Base-by-base conservation (phyloP, 2,113 vertebrate species). In the Psammodynastes pulverulentus region DNA sequence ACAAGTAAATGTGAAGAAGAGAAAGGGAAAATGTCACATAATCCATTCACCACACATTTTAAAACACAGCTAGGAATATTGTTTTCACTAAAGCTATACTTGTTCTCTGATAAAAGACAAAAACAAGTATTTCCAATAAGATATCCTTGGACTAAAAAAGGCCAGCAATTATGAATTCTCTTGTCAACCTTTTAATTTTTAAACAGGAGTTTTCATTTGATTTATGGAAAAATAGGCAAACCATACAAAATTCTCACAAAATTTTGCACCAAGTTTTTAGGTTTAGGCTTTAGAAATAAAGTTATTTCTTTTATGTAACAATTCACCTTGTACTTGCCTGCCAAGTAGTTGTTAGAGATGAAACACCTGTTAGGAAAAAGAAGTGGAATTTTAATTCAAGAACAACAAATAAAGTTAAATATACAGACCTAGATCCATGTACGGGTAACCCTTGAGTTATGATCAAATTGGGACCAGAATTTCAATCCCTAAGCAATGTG, bases 71-170 rank as follows among this genome's bases (percentile, higher is more conserved):
- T 29, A 0, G 0, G n/a, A 92, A 94, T 91, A 93, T 3, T 8
- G 0, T 2, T 12, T 91, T 93, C 94, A 90, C 24, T 87, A 94
- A 90, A 91, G 93, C 88, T 5, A 49, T 62, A 2, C 94, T 94
- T 93, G 94, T 89, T 87, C 54, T 54, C 90, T 91, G 89, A 92
- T 91, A 97, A 58, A 96, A 91, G 67, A 98, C 97, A 96, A 3
- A 97, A 34, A 96, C 49, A 0, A 9, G 95, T 91, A 91, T 92
- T 91, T 92, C 94, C 3, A 95, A 94, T 94, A 97, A 97, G 96
- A 95, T 96, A 94, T 94, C 94, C 52, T 51, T 90, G 93, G 88
- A 89, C 90, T 84, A 92, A 94, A 34, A 92, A 94, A 34, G 62
- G 17, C 29, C 12, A n/a, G 62, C 29, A 67, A 67, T 67, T 6